These are phyloP conservation scores for Gisinianus flammeolus DNA, from an alignment of 2,888 invertebrate species.

Conservation along the genomic window DNA sequence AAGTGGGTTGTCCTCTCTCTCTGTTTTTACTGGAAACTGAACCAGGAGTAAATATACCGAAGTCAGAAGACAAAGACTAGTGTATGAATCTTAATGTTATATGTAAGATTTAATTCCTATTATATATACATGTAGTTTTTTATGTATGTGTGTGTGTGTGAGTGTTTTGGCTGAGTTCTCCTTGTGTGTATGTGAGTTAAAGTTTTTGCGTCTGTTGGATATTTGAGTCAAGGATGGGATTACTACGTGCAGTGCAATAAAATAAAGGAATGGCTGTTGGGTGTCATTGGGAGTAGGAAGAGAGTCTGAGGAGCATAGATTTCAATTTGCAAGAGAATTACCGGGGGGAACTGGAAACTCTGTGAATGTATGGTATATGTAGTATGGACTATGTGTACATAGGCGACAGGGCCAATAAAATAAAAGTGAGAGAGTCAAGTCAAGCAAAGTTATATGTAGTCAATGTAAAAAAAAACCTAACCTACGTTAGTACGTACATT, in stretches of 20 bases:
- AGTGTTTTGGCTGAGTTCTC: not conserved
- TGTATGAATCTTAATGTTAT: too few species aligned
- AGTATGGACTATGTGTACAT: too few species aligned
- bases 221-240: not conserved
- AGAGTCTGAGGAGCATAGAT: not conserved
- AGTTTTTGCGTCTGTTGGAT: not conserved
- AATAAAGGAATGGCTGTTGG: slow-evolving; percentile 7
- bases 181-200: not conserved
- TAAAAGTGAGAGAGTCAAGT: not conserved
- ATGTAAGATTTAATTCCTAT: too few species aligned
- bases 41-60: too few species aligned
- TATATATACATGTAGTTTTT: too few species aligned
- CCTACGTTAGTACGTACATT: too few species aligned
- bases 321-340: slow-evolving; percentile 13
- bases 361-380: not conserved
- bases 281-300: not conserved
- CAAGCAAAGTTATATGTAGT: too few species aligned
- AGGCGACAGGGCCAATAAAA: not conserved
- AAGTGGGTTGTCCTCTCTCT: too few species aligned
- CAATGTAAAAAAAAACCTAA: too few species aligned
- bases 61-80: too few species aligned
- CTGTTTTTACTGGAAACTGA: too few species aligned
- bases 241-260: not conserved
- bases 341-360: not conserved
- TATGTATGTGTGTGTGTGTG: too few species aligned